Base-by-base conservation (phyloP, 2,888 invertebrate genomes). In the Drosophila helvetica region DNA sequence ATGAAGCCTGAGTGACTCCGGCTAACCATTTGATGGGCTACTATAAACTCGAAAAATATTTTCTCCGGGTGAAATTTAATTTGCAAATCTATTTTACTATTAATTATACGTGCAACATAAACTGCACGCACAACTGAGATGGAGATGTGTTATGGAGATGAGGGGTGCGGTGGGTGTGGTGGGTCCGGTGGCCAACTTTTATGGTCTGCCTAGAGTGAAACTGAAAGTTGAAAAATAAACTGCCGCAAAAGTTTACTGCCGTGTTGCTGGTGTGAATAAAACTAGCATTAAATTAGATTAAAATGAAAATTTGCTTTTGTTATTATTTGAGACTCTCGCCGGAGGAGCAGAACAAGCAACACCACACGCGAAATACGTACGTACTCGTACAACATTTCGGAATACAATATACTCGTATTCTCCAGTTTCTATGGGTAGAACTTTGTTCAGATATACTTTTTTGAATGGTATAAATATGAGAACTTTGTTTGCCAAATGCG, bases 41-140 rank as follows among this genome's bases (percentile, higher is more conserved):
- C 71, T 54, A 48, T 54, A 71, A 71, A 54, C 53, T 51, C 46
- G 42, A 19, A 48, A 27, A 47, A 54, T 50, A 68, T 69, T 53
- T 25, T 30, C 45, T 9, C 27, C 47, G 55, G 19, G 38, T 50
- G 38, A 63, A 70, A 71, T 54, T 67, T 47, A 54, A 54, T 50
- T 69, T 65, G 62, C 56, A 79, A 74, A 78, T 80, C 68, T 75
- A 76, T 67, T 86, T 76, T 55, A 76, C 68, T 68, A 64, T 63
- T 86, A 86, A 86, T 86, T 78, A 80, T 74, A 59, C 64, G 54
- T 68, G 69, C 62, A 58, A 52, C 43, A 59, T 72, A 64, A 45
- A 64, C 46, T 46, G 53, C 57, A 57, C n/a, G 46, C 45, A 18
- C 47, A 55, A 47, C 43, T 17, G 25, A 25, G 25, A 6, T 25